Evolutionary conservation across 2,113 vertebrate genomes (phyloP), one percentile per base, ranked within the genome.

Genomic region (Mungos mungo): DNA sequence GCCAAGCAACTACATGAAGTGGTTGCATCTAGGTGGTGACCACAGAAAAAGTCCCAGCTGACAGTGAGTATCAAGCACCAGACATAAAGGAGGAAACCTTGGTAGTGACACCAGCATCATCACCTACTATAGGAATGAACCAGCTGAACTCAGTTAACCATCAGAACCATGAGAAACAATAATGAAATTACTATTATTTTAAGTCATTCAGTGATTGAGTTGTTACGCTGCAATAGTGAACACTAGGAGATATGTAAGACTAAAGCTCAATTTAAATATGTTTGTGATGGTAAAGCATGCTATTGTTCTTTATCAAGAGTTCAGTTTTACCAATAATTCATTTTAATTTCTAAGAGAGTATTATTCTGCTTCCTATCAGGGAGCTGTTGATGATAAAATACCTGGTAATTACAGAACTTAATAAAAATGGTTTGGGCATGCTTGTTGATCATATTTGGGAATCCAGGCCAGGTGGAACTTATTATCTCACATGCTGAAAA

Each of bases 371-470:
- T 89, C 50, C 27, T 33, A 33, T 69, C n/a, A 23, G 3, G 6
- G 52, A 74, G 1, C 0, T 2, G 88, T 85, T 52, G 50, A 31
- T 50, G 68, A 31, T 23, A 83, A 7, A 65, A 25, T 50, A 38
- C 52, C 25, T 65, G n/a, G 9, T 77, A 89, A 94, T 82, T 77
- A 66, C 1, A 91, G 31, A 88, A 60, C 33, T 81, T 60, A 92
- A 31, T 74, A 60, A 93, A 63, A 47, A 86, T 81, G 7, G 1
- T 76, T 93, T 90, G 60, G 50, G 31, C 19, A 47, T 27, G 41
- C 11, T 65, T 69, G 4, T 31, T 95, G 15, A 83, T 88, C 14
- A 60, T 23, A 47, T 81, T 18, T 88, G 33, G 74, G 35, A 84
- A 95, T 33, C 21, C 8, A 90, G 27, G 1, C 69, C 16, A 88